Base-by-base conservation (phyloP, 2,888 invertebrate genomes). In the Xestia sexstrigata region DNA sequence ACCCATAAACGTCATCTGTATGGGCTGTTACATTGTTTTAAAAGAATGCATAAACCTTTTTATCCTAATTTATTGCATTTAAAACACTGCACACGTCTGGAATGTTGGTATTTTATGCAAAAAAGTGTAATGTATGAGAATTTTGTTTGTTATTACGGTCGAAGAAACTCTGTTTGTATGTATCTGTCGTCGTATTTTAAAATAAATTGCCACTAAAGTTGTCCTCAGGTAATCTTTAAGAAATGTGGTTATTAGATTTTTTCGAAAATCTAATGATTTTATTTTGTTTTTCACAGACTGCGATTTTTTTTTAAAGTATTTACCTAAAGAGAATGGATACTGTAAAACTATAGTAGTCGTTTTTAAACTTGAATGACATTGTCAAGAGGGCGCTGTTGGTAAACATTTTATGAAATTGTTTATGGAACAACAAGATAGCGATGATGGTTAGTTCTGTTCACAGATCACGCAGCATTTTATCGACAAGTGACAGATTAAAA, bases 21-120 rank as follows among this genome's bases (percentile, higher is more conserved):
- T 2, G 13, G 17, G 17, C 6, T 71, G n/a, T 60, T 79, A 58
- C 13, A 49, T 1, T 70, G 23, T n/a, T 79, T 60, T 26, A 68
- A 82, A 82, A 74, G 58, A 82, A 79, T 79, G 68, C 82, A 26
- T 66, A 15, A 73, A 70, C n/a, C 9, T 63, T 66, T 67, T 30
- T n/a, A 45, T 70, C 3, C 2, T 73, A 82, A 82, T 74, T 78
- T 78, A 82, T 82, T 74, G 58, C 67, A 68, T 71, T 74, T 73
- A 52, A 62, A 78, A 82, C 73, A 63, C 26, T 78, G 62, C 47
- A 58, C 17, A 42, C 20, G 26, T 69, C 26, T 62, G 42, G 69
- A 55, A 83, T 82, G 79, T 62, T 65, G 39, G 26, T 15, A 49
- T 83, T 74, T 66, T 17, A 39, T 58, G 20, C 35, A 81, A 58